phyloP scores from a whole-genome alignment of 1,140 invertebrate genomes.

The Sitobion miscanthi region DNA sequence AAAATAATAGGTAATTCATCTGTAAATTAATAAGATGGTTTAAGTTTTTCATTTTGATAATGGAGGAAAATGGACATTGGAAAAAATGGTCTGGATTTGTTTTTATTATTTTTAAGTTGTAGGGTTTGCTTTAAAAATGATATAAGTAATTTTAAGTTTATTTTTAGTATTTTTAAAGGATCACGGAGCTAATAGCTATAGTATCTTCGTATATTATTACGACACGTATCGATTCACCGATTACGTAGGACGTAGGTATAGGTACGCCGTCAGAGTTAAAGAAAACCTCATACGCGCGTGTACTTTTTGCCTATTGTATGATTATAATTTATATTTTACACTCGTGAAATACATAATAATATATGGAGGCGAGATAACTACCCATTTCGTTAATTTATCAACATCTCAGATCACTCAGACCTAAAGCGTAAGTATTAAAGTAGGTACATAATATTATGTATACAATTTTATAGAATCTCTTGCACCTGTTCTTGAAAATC shows the following conservation, averaged over 20 bases:
- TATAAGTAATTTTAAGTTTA: neutral
- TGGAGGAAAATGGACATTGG: too few relatives aligned
- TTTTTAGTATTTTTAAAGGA: neutral
- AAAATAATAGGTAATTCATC: too few relatives aligned
- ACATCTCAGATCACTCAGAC: neutral
- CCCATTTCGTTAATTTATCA: neutral
- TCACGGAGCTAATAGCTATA: neutral
- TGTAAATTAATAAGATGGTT: too few relatives aligned
- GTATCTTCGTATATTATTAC: neutral
- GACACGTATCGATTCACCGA: neutral
- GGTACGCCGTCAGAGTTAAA: neutral
- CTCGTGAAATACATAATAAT: neutral
- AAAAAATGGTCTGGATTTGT: too few relatives aligned
- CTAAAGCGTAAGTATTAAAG: neutral
- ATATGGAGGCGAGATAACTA: too few relatives aligned
- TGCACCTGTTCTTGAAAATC: neutral
- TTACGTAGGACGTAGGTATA: too few relatives aligned
- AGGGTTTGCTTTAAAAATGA: too few relatives aligned
- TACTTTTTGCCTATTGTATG: neutral
- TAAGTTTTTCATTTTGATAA: too few relatives aligned
- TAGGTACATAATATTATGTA: too few relatives aligned
- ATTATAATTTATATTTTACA: neutral
- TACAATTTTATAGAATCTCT: neutral
- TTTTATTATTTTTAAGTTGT: too few relatives aligned
- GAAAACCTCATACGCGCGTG: neutral